These are phyloP conservation scores for Coranthus polyacanthus DNA, from an alignment of 2,797 vertebrate genomes.

Conservation along the genomic window DNA sequence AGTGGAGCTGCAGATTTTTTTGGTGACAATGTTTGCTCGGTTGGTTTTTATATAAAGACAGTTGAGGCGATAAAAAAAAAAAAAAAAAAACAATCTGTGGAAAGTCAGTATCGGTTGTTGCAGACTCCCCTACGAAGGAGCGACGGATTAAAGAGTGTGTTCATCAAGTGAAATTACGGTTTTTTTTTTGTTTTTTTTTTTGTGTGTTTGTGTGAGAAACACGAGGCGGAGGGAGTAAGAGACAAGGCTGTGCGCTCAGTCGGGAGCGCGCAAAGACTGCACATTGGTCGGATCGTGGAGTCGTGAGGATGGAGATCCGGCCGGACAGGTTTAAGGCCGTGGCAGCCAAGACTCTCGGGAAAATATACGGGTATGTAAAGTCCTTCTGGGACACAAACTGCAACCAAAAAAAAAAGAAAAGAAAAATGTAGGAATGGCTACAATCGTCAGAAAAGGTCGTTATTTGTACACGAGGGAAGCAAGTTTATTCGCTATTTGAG, in stretches of 20 bases:
- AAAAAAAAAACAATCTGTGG: slow-evolving; percentile 17
- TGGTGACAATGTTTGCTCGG: slow-evolving; percentile 41
- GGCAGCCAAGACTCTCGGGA: slow-evolving; percentile 84
- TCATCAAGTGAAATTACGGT: slow-evolving; percentile 25
- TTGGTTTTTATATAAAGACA: slow-evolving; percentile 28
- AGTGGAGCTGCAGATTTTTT: slow-evolving; percentile 19
- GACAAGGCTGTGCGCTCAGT: slow-evolving; percentile 66
- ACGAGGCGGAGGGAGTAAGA: slow-evolving; percentile 50
- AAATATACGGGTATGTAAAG: slow-evolving; percentile 84
- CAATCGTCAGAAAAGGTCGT: slow-evolving; percentile 2
- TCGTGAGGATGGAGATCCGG: slow-evolving; percentile 86
- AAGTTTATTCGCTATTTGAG: too few species aligned
- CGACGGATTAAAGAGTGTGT: slow-evolving; percentile 9
- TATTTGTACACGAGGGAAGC: neutral
- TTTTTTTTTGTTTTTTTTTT: slow-evolving; percentile 18
- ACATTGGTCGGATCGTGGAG: slow-evolving; percentile 75
- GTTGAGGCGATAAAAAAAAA: slow-evolving; percentile 19
- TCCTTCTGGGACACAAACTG: neutral
- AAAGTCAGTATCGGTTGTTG: slow-evolving; percentile 2
- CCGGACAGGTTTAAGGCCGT: slow-evolving; percentile 85
- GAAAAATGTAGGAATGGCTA: too few species aligned
- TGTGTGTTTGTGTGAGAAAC: slow-evolving; percentile 54
- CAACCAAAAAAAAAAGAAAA: neutral
- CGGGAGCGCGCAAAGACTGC: slow-evolving; percentile 71
- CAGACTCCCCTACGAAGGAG: slow-evolving; percentile 3